phyloP scores from a whole-genome alignment of 1,140 invertebrate species.

The Laupala kohalensis region DNA sequence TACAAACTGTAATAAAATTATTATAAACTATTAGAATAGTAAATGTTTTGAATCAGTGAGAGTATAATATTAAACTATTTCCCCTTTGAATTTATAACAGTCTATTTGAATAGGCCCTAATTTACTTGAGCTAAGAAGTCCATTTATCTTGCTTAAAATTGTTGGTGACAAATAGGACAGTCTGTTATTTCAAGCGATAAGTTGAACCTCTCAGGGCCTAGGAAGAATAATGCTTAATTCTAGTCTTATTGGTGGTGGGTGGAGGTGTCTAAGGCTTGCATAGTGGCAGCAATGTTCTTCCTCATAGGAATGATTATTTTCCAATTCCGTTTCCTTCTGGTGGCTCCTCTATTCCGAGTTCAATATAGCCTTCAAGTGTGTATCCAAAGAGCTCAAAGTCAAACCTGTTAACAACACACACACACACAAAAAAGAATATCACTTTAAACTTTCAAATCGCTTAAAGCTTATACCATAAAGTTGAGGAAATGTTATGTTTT shows the following conservation, averaged over 20 bases:
- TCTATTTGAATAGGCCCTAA: not conserved
- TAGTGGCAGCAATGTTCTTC: not conserved
- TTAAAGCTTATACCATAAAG: no score
- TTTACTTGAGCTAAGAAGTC: not conserved
- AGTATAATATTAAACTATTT: not conserved
- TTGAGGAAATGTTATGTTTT: no score
- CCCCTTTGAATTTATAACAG: not conserved
- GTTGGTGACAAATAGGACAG: not conserved
- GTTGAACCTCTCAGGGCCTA: not conserved
- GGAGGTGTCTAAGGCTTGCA: not conserved
- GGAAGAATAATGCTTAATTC: not conserved
- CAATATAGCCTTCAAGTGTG: conserved; percentile 55
- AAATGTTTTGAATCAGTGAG: not conserved
- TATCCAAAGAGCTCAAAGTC: conserved; percentile 79
- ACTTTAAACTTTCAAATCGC: no score
- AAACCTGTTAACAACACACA: conserved; percentile 51
- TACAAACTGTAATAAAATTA: not conserved
- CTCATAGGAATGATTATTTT: no score
- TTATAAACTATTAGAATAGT: not conserved
- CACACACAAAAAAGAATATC: no score
- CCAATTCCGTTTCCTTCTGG: not conserved
- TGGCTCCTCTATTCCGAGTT: conserved; percentile 21
- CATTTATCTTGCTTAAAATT: not conserved
- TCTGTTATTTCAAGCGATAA: not conserved
- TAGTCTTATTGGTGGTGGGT: not conserved